Evolutionary conservation across 2,888 invertebrate genomes (phyloP).

Genomic region (Agriotes lineatus): DNA sequence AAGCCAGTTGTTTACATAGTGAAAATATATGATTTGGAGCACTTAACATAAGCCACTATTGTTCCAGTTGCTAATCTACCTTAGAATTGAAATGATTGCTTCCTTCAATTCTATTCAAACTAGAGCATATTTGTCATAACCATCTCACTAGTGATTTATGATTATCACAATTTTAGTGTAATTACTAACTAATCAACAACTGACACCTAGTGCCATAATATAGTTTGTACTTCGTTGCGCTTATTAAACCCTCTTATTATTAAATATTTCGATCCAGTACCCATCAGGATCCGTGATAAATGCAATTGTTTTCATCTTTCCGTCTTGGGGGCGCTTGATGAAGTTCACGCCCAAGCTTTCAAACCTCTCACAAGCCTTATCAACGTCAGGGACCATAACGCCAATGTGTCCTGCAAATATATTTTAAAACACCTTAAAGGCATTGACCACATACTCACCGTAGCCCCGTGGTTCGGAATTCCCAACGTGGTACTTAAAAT

Average conservation of each 20-base stretch:
- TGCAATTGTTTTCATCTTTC: slow-evolving; percentile 94
- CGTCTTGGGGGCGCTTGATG: slow-evolving; percentile 90
- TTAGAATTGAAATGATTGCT: too few relatives aligned
- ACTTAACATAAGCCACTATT: too few relatives aligned
- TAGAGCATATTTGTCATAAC: too few relatives aligned
- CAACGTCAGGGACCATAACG: slow-evolving; percentile 88
- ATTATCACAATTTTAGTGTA: too few relatives aligned
- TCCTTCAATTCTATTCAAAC: too few relatives aligned
- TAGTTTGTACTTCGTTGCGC: too few relatives aligned
- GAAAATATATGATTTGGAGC: too few relatives aligned
- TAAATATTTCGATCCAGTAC: slow-evolving; percentile 96
- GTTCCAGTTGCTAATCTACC: too few relatives aligned
- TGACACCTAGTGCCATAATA: too few relatives aligned
- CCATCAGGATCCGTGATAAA: slow-evolving; percentile 97
- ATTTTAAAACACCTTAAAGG: slow-evolving; percentile 15
- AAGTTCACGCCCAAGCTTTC: slow-evolving; percentile 89
- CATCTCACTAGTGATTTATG: too few relatives aligned
- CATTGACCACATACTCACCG: slow-evolving; percentile 70
- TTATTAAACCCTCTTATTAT: slow-evolving; percentile 59
- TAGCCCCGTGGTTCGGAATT: slow-evolving; percentile 91
- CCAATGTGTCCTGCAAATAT: slow-evolving; percentile 84
- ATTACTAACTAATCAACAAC: too few relatives aligned
- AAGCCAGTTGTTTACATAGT: too few relatives aligned
- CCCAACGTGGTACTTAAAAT: slow-evolving; percentile 88
- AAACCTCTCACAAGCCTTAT: slow-evolving; percentile 87